Base-by-base conservation (phyloP, 2,888 invertebrate species). In the Tenthredo livida region DNA sequence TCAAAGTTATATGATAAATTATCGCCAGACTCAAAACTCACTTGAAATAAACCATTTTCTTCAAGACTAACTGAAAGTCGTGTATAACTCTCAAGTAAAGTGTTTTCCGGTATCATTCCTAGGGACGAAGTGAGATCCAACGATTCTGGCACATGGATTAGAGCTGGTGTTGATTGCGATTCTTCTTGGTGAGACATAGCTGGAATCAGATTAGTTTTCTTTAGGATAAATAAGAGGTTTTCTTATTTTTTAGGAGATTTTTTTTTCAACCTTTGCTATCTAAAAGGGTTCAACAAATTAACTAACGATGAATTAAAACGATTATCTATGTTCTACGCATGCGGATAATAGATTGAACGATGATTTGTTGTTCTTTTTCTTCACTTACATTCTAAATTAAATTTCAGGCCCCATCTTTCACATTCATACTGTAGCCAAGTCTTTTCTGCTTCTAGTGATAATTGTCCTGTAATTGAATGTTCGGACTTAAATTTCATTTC, bases 361-460 rank as follows among this genome's bases (percentile, higher is more conserved):
- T 65, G 50, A 33, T 83, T 47, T 17, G 50, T 50, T 15, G 33
- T 50, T 4, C n/a, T n/a, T 54, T 15, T 37, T 85, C 43, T 50
- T 82, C 86, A 92, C 93, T 94, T 95, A 97, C 97, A 96, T 96
- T 97, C 97, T 93, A 97, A 94, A 94, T 96, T 96, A 94, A 96
- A 97, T 94, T 96, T 96, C 91, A 96, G 95, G 89, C 97, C 97
- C 97, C 97, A 97, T 90, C 97, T 96, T 93, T 97, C 97, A 93
- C 97, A 97, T 94, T 98, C 97, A 92, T 97, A 97, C 93, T 97
- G 97, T 90, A 98, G 94, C 98, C 98, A 98, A 88, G 97, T 97
- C 94, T 97, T 97, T 94, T 98, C 97, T 86, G 97, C 97, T 94
- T 97, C 97, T 92, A 97, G 94, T 86, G 97, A 97, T 91, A 97